Conservation (phyloP, 2,113 vertebrate species). For the Centropus bengalensis region DNA sequence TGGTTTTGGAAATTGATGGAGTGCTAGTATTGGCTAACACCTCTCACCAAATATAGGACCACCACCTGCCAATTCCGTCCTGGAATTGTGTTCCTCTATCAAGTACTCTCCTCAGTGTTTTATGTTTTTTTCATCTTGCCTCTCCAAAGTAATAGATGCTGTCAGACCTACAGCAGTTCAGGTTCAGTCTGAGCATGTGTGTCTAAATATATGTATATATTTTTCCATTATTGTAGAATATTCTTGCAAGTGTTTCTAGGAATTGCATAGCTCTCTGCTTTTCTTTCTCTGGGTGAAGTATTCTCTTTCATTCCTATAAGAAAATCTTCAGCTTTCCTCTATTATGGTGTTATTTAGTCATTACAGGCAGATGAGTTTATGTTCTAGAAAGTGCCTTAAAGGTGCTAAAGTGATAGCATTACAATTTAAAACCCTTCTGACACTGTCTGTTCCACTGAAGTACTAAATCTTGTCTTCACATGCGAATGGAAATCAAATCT, state of each 20-base stretch:
- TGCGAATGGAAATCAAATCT: constrained; percentile 58
- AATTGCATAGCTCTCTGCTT: not conserved
- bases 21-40: not conserved
- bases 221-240: constrained; percentile 25
- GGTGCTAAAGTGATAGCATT: constrained; percentile 60
- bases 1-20: not conserved
- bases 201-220: not conserved
- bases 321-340: constrained; percentile 54
- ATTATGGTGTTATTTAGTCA: constrained; percentile 50
- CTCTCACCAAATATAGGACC: not conserved
- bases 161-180: not conserved
- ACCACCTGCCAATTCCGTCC: not conserved
- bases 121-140: not conserved
- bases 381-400: constrained; percentile 59
- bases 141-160: not conserved
- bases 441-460: constrained; percentile 34
- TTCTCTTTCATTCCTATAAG: constrained; percentile 16
- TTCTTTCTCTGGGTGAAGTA: not conserved
- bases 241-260: not conserved
- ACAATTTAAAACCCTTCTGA: constrained; percentile 59
- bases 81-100: not conserved
- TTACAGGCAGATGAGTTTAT: constrained; percentile 35
- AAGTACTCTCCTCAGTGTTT: not conserved
- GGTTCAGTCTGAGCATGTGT: not conserved
- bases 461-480: constrained; percentile 46